Conservation (phyloP, 1,140 invertebrate species). For the Procambarus virginalis region DNA sequence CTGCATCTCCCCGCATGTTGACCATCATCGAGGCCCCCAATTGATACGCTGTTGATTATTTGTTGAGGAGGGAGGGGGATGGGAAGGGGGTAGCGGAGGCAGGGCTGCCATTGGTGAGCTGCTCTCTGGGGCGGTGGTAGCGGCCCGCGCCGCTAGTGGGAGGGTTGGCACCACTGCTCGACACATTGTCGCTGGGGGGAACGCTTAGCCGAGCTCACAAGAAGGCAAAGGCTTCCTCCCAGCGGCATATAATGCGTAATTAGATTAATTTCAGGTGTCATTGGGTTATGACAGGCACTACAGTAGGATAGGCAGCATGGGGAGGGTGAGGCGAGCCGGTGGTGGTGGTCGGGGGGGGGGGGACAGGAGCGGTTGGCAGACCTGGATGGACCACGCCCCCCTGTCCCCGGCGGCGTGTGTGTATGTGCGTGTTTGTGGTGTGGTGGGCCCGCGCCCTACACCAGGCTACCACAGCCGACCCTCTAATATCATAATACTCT, state of each 20-base stretch:
- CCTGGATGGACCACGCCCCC: conserved; percentile 50
- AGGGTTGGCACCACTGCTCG: conserved; percentile 34
- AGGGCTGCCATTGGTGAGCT: conserved; percentile 49
- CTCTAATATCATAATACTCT: conserved; percentile 36
- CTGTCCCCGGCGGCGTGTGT: conserved; percentile 14
- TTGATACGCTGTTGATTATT: conserved; percentile 62
- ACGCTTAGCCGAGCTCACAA: too few relatives aligned
- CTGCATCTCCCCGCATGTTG: conserved; percentile 19
- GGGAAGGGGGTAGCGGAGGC: conserved; percentile 5
- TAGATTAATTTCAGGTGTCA: not conserved
- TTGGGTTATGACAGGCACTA: not conserved
- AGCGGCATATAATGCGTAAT: not conserved
- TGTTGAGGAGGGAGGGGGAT: conserved; percentile 18
- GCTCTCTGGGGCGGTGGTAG: not conserved
- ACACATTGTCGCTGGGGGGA: not conserved
- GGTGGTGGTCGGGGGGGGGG: not conserved
- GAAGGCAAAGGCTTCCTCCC: not conserved
- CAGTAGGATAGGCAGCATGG: not conserved
- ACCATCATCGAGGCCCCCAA: conserved; percentile 51
- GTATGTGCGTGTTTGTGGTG: too few relatives aligned
- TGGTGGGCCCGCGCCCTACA: too few relatives aligned
- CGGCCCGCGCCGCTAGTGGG: not conserved
- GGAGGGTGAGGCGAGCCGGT: too few relatives aligned
- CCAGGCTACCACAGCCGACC: too few relatives aligned
- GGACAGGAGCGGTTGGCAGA: conserved; percentile 47